Evolutionary conservation across 2,113 vertebrate species (phyloP), one percentile per base, ranked within the genome.

Genomic region (Salvator merianae): DNA sequence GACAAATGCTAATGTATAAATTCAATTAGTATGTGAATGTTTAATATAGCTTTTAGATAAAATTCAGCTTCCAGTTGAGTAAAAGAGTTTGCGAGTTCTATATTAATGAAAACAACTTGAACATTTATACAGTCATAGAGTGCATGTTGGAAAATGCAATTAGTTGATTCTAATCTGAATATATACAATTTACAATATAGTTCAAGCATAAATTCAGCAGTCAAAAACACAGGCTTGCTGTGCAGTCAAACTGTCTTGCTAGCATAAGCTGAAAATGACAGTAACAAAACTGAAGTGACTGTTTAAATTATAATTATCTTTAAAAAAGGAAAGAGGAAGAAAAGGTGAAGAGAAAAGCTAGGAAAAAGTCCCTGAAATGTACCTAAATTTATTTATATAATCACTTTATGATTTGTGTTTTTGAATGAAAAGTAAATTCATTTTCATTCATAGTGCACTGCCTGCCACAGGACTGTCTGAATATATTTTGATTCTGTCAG

Each of bases 11-110:
- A 84, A 90, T 89, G 77, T 87, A 87, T 86, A 94, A 94, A 93
- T 79, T 22, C 40, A 92, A 84, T 81, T 32, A 26, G 81, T 36
- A 79, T 89, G 86, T 81, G 72, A 89, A 95, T 94, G 84, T 96
- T 95, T 94, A 95, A 94, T 95, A 92, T 24, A 90, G 84, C 74
- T 93, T n/a, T 91, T 93, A 89, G 88, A 89, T 93, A 93, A 95
- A 95, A 93, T 85, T 88, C 84, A 93, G 88, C 82, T 93, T 92
- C 86, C 92, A 94, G 90, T 92, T 88, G 88, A 91, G 88, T 94
- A 92, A 90, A 95, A 85, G 85, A 93, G 85, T 89, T 88, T 76
- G 55, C 91, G 65, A 69, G 86, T 84, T 88, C 87, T 73, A 53
- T 92, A 63, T 88, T 84, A 89, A 7, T 73, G 87, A 93, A 91